These are phyloP conservation scores for Cranoglanis bouderius DNA, from an alignment of 2,113 vertebrate species.

Conservation along the genomic window DNA sequence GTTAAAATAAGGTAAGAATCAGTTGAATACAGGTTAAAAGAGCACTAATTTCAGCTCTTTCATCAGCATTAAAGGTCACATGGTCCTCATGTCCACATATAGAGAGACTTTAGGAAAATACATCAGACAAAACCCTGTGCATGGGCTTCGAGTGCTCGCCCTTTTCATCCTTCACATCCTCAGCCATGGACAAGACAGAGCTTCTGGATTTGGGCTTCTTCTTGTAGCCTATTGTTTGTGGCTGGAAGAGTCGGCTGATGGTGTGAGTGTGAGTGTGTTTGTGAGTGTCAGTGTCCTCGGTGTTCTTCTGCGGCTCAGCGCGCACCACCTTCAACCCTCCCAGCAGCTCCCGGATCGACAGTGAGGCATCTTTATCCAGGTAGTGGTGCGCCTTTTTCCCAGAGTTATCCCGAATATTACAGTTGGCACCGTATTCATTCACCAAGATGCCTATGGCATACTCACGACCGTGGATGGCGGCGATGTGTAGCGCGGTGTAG, in stretches of 20 bases:
- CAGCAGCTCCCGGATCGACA: constrained; percentile 72
- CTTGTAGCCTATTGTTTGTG: constrained; percentile 66
- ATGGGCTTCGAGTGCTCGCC: constrained; percentile 54
- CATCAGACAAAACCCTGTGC: constrained; percentile 65
- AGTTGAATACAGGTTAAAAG: neutral
- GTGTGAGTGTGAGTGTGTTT: constrained; percentile 79
- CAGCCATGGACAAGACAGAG: constrained; percentile 63
- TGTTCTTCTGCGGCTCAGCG: constrained; percentile 49
- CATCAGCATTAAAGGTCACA: neutral
- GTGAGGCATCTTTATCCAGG: constrained; percentile 69
- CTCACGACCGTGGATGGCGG: constrained; percentile 82
- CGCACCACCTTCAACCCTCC: constrained; percentile 65
- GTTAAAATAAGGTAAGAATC: neutral
- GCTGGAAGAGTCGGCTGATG: constrained; percentile 82
- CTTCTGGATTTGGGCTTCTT: constrained; percentile 79
- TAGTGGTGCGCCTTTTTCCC: constrained; percentile 89
- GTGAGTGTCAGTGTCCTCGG: constrained; percentile 79
- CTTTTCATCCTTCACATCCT: constrained; percentile 63
- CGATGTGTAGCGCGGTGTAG: constrained; percentile 91
- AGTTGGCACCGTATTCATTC: constrained; percentile 73
- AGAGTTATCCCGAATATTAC: constrained; percentile 82
- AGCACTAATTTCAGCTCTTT: neutral
- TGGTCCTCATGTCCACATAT: neutral
- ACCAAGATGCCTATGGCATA: constrained; percentile 78
- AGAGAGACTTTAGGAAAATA: constrained; percentile 47